These are phyloP conservation scores for Pelobates cultripes DNA, from an alignment of 2,797 vertebrate species.

Conservation along the genomic window DNA sequence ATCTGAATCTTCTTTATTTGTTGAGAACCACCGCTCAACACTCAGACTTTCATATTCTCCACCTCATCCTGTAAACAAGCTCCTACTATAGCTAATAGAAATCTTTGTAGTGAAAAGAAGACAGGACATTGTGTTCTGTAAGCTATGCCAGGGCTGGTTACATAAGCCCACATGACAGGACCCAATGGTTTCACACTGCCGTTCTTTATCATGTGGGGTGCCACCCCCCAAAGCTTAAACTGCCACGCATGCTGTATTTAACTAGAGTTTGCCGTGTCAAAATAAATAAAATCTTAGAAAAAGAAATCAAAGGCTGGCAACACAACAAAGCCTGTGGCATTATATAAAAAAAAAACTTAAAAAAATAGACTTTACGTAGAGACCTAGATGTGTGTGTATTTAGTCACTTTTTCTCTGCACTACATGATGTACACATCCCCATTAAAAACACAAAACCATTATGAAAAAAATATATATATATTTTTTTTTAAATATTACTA, in stretches of 20 bases:
- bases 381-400: neutral
- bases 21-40: neutral
- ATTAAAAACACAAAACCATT: too few species aligned
- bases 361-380: neutral
- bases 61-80: slow-evolving; percentile 44
- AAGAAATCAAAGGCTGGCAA: neutral
- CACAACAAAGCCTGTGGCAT: neutral
- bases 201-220: neutral
- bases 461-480: too few species aligned
- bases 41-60: slow-evolving; percentile 20
- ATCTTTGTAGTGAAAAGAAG: slow-evolving; percentile 32
- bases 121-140: slow-evolving; percentile 43
- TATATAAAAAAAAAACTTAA: too few species aligned
- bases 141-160: slow-evolving; percentile 36
- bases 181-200: neutral
- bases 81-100: slow-evolving; percentile 35
- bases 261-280: neutral
- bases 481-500: too few species aligned
- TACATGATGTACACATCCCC: too few species aligned
- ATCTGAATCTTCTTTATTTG: neutral
- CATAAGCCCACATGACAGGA: slow-evolving; percentile 32
- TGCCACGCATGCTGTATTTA: neutral
- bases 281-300: neutral
- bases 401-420: too few species aligned
- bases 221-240: neutral